A percentile compares a stretch with the other conserved stretches of the same genome.
Evolutionary conservation across 2,113 vertebrate species (phyloP).

Genomic region (Drymodes brunneopygia): DNA sequence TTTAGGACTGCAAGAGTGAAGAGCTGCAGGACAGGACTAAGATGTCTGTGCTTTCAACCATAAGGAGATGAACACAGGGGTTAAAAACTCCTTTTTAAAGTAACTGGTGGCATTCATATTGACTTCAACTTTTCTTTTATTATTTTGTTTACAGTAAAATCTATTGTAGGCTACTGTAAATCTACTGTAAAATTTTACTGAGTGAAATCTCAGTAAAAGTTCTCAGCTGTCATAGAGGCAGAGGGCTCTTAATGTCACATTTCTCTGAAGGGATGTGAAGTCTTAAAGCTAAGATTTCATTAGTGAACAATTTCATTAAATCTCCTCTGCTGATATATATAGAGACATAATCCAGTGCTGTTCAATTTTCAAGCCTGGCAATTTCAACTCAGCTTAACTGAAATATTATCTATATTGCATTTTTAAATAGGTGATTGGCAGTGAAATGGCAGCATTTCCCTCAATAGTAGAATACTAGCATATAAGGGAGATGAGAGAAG

Average conservation of each 20-base stretch:
- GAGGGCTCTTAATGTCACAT: neutral
- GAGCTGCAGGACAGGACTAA: neutral
- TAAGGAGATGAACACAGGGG: neutral
- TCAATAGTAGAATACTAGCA: neutral
- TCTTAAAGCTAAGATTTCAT: slow-evolving; percentile 42
- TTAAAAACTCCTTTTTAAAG: neutral
- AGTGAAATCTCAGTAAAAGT: neutral
- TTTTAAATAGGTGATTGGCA: slow-evolving; percentile 6
- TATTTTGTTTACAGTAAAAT: neutral
- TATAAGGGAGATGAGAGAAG: neutral
- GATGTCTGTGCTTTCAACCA: neutral
- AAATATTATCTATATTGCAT: slow-evolving; percentile 25
- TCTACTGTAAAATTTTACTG: neutral
- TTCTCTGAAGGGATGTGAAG: slow-evolving; percentile 28
- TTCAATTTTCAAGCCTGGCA: neutral
- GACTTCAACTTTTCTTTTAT: neutral
- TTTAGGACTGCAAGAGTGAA: neutral
- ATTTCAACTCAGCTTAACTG: slow-evolving; percentile 12
- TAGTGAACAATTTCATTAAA: slow-evolving; percentile 38
- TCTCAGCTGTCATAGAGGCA: neutral
- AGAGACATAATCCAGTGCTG: slow-evolving; percentile 15
- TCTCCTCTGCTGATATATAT: slow-evolving; percentile 20
- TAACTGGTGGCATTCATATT: neutral
- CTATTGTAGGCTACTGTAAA: neutral
- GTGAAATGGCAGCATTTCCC: neutral